Conservation (phyloP, 2,888 invertebrate genomes). For the Pristionchus maxplancki region DNA sequence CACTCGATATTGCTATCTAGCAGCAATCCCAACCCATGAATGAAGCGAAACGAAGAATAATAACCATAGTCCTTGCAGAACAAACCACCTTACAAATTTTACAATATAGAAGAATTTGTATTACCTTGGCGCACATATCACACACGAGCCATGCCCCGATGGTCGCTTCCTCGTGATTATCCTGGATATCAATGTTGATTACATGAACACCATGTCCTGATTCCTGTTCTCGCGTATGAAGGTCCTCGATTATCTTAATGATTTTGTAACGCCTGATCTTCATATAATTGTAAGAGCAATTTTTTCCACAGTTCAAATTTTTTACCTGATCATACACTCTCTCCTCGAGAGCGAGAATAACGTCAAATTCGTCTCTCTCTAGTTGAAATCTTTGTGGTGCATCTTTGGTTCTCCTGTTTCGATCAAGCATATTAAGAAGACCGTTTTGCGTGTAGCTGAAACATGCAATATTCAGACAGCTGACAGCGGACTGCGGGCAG, state of each 20-base stretch:
- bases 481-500: no score
- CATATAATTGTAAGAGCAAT: no score
- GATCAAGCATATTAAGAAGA: slow-evolving; percentile 95
- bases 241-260: slow-evolving; percentile 76
- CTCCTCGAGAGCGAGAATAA: slow-evolving; percentile 97
- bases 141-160: slow-evolving; percentile 98
- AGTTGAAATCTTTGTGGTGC: slow-evolving; percentile 95
- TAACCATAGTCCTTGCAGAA: no score
- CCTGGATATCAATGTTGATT: slow-evolving; percentile 98
- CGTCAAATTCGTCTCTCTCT: slow-evolving; percentile 91
- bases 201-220: slow-evolving; percentile 92
- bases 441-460: slow-evolving; percentile 95
- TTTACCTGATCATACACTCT: slow-evolving; percentile 96
- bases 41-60: neutral
- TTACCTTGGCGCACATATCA: slow-evolving; percentile 91
- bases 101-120: neutral
- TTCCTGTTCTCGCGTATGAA: slow-evolving; percentile 86
- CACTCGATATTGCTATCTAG: no score
- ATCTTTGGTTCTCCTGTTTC: slow-evolving; percentile 94
- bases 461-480: no score
- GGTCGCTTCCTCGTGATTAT: slow-evolving; percentile 99
- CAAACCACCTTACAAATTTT: neutral
- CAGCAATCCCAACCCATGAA: no score
- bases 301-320: no score
- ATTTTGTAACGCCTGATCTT: no score